Base-by-base conservation (phyloP, 2,888 invertebrate genomes). In the Cerceris rybyensis region DNA sequence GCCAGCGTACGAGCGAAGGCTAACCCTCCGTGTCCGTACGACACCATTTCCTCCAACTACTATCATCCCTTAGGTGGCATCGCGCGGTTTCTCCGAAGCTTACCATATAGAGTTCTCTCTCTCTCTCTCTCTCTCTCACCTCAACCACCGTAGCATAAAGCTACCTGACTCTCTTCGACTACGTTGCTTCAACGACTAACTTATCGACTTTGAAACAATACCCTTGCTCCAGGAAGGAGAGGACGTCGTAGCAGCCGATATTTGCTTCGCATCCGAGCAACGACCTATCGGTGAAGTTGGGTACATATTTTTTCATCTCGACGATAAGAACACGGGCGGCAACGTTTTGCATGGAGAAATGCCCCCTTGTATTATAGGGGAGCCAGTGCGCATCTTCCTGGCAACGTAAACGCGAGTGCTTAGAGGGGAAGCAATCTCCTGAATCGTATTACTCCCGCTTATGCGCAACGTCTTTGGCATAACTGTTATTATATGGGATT, bases 171-270 rank as follows among this genome's bases (percentile, higher is more conserved):
- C 13, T 28, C n/a, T 50, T 59, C 59, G 43, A n/a, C 63, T 28
- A 28, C 28, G n/a, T 28, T 4, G 28, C 28, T 28, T 4, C 28
- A 28, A 28, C 28, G 78, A 58, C 54, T 63, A 65, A 82, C 77
- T 79, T 84, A 85, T 84, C 84, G 78, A 85, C 85, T 85, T 78
- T 59, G 76, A 85, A 83, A 81, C 84, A 83, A 85, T 81, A 81
- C 69, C 83, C 65, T 68, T 39, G 49, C 73, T 73, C 73, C 49
- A 28, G 2, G 28, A 28, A 28, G 57, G 57, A 75, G 65, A 61
- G 70, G 65, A 52, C 65, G 54, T 46, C 73, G 74, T 76, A 68
- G 73, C 75, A n/a, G 65, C 28, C 64, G 57, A 75, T 73, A 72
- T 78, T 80, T 83, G 80, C 75, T 70, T 72, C 41, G 64, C 55